Evolutionary conservation across 2,797 vertebrate genomes (phyloP), one percentile per base, ranked within the genome.

Genomic region (Microchirus variegatus): DNA sequence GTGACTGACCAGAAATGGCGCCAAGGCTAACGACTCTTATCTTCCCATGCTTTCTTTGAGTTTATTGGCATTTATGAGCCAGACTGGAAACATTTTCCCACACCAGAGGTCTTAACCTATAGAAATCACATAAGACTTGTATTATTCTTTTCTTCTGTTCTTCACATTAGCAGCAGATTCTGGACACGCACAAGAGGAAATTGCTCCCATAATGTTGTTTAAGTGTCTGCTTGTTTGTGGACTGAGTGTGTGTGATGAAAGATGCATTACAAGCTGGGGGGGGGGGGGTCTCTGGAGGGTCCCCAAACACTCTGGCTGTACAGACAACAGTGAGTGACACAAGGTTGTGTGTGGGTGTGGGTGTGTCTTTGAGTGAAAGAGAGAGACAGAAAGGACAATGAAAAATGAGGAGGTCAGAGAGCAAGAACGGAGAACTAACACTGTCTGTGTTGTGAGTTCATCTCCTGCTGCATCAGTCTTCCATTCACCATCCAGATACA

Each of bases 11-110:
- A 22, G 38, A 63, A 56, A 40, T 53, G 2, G 14, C 13, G 59
- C 56, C 63, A 70, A 71, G 55, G 22, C 10, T n/a, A 68, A 61
- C 47, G 36, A 5, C 49, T 53, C 42, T 67, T 68, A 61, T 75
- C 56, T 14, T 41, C 37, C 1, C 0, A 45, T 50, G 55, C 48
- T 69, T 58, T 63, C 9, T 42, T 15, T 53, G 14, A 45, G 41
- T 6, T 6, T 44, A 43, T 19, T 57, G 53, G 18, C 45, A 59
- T 65, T 66, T 0, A 2, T 4, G 43, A 70, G 44, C 35, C 15
- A 2, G 41, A 11, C 42, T 54, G 11, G 53, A 52, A 59, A 59
- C 17, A 57, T 65, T 51, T 67, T 71, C 53, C 56, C 60, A 70
- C 42, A 53, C 19, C 16, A 55, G 10, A 36, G 31, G 18, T 56